These are phyloP conservation scores for Austrolebias charrua DNA, from an alignment of 2,797 vertebrate species.

Conservation along the genomic window DNA sequence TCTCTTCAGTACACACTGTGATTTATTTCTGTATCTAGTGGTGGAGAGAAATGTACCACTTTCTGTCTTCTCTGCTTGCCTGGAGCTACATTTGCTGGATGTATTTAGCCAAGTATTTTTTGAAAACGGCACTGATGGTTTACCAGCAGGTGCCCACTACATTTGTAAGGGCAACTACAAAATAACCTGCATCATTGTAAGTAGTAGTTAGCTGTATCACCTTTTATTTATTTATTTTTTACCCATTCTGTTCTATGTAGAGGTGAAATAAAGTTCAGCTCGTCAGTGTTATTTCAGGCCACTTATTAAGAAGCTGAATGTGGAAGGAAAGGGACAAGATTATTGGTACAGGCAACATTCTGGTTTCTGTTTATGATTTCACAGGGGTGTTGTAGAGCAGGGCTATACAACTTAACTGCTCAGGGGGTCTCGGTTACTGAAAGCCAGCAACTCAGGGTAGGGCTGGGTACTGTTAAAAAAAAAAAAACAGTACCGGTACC, in stretches of 20 bases:
- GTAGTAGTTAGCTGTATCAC: background rate
- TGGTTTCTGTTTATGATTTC: no score
- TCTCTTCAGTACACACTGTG: slow-evolving; percentile 71
- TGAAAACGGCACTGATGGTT: slow-evolving; percentile 30
- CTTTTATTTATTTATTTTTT: background rate
- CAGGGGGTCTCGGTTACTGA: no score
- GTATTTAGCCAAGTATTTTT: slow-evolving; percentile 28
- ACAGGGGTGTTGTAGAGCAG: no score
- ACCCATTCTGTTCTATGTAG: background rate
- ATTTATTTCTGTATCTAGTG: slow-evolving; percentile 69
- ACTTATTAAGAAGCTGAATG: no score
- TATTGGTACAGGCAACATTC: no score
- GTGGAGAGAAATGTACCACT: slow-evolving; percentile 42
- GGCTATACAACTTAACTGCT: no score
- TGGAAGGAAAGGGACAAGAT: no score
- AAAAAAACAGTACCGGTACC: no score
- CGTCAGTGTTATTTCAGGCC: no score
- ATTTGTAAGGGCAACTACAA: slow-evolving; percentile 34
- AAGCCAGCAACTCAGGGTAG: no score
- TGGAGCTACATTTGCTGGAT: slow-evolving; percentile 15
- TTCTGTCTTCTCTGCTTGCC: slow-evolving; percentile 23
- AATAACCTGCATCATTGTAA: slow-evolving; percentile 22
- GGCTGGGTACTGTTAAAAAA: no score
- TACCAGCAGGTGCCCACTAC: slow-evolving; percentile 43
- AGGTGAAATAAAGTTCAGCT: no score